Evolutionary conservation across 2,113 vertebrate genomes (phyloP).

Genomic region (Etia nguti): DNA sequence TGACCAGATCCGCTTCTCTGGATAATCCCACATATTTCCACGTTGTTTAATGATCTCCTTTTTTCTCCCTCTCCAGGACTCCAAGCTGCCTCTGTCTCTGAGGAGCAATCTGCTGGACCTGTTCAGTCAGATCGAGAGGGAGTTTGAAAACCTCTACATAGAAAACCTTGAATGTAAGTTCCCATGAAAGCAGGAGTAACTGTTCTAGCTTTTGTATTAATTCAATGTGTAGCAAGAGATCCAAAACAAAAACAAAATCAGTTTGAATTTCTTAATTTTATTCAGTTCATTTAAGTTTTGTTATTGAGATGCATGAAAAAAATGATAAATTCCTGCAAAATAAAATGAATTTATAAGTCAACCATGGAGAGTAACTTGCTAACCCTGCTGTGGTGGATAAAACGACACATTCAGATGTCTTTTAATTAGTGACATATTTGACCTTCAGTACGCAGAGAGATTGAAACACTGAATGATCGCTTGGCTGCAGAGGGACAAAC

Average conservation of each 20-base stretch:
- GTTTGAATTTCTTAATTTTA: background rate
- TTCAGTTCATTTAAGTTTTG: background rate
- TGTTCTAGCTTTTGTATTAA: background rate
- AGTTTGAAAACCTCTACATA: slow-evolving; percentile 97
- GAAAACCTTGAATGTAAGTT: slow-evolving; percentile 96
- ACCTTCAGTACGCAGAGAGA: slow-evolving; percentile 87
- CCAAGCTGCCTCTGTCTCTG: slow-evolving; percentile 88
- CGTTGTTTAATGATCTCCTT: background rate
- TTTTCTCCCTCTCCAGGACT: slow-evolving; percentile 76
- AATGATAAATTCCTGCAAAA: background rate
- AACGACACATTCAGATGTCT: background rate
- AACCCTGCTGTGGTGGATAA: background rate
- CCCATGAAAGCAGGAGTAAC: background rate
- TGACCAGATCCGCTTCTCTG: background rate
- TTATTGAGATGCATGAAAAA: background rate
- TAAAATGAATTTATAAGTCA: background rate
- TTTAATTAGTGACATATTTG: background rate
- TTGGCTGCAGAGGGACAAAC: slow-evolving; percentile 89
- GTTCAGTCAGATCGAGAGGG: slow-evolving; percentile 96
- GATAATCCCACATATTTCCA: background rate
- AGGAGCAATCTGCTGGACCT: slow-evolving; percentile 91
- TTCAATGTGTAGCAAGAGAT: background rate
- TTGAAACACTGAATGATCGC: slow-evolving; percentile 93
- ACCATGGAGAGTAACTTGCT: background rate
- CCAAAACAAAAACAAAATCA: rapidly evolving